Percentiles rank a stretch among this genome's conserved stretches.
These are phyloP conservation scores for Caradrina clavipalpis DNA, from an alignment of 2,888 invertebrate genomes.

Conservation along the genomic window DNA sequence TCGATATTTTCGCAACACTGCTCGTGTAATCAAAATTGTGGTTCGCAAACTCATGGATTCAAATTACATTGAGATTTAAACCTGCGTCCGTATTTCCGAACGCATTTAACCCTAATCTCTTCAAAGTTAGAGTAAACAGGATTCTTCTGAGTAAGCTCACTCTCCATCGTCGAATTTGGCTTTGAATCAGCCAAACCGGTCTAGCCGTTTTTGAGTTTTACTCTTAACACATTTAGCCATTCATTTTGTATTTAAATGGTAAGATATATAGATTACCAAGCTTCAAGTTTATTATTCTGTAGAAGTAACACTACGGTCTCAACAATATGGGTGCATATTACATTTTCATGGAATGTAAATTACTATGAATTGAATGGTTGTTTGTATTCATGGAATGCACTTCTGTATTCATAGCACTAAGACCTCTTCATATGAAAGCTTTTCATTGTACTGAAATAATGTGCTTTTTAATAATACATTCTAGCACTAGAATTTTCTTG, in stretches of 20 bases:
- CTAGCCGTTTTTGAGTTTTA: no score
- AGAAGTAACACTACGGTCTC: no score
- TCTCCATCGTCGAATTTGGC: no score
- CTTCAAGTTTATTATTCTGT: no score
- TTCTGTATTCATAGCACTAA: constrained; percentile 14
- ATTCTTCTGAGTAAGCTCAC: no score
- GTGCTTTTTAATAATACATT: background rate
- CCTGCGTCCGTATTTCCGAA: no score
- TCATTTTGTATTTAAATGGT: no score
- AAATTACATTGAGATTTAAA: background rate
- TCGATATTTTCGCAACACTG: constrained; percentile 23
- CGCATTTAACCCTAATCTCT: no score
- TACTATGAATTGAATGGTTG: background rate
- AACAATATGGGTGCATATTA: background rate
- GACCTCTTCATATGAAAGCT: constrained; percentile 3
- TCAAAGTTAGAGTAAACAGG: no score
- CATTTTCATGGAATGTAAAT: constrained; percentile 7
- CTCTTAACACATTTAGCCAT: no score
- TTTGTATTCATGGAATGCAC: constrained; percentile 28
- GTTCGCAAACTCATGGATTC: background rate
- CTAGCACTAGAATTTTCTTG: background rate
- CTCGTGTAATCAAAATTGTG: constrained; percentile 2
- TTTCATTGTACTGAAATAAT: constrained; percentile 9
- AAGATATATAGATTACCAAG: no score
- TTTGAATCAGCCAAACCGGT: no score